A percentile compares a stretch with the other conserved stretches of the same genome.
Conservation (phyloP, 2,888 invertebrate species). For the Sarcophaga subvicina region DNA sequence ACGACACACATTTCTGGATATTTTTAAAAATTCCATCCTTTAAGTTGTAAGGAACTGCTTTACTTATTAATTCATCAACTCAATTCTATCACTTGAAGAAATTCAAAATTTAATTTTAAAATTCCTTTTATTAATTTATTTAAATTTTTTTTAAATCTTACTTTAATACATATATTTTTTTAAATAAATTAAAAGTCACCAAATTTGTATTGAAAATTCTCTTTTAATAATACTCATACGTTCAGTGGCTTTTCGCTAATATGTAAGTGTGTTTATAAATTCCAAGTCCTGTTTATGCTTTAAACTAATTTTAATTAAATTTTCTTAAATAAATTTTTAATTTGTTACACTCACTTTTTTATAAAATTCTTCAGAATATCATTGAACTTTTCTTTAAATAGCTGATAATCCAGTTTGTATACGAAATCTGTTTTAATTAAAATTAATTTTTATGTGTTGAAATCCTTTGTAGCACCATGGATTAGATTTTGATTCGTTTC, state of each 20-base stretch:
- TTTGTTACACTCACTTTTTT: constrained; percentile 63
- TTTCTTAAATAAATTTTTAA: background rate
- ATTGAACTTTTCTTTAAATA: background rate
- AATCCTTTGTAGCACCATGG: constrained; percentile 48
- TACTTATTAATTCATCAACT: no score
- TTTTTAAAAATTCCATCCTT: no score
- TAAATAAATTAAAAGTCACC: no score
- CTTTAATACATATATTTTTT: no score
- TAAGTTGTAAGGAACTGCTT: no score
- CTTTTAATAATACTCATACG: constrained; percentile 38
- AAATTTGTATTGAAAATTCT: background rate
- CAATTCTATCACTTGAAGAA: no score
- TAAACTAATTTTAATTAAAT: background rate
- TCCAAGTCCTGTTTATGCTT: background rate
- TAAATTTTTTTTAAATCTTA: no score
- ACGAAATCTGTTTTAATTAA: background rate
- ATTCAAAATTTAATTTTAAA: no score
- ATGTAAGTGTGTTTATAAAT: background rate
- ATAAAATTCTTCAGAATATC: background rate
- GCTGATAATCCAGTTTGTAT: constrained; percentile 52
- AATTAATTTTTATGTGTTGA: constrained; percentile 12
- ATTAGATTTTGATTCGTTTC: constrained; percentile 7
- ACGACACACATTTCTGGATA: no score
- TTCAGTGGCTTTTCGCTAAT: background rate
- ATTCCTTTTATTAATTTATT: no score